Base-by-base conservation (phyloP, 2,113 vertebrate species). In the Neolamprologus brichardi region DNA sequence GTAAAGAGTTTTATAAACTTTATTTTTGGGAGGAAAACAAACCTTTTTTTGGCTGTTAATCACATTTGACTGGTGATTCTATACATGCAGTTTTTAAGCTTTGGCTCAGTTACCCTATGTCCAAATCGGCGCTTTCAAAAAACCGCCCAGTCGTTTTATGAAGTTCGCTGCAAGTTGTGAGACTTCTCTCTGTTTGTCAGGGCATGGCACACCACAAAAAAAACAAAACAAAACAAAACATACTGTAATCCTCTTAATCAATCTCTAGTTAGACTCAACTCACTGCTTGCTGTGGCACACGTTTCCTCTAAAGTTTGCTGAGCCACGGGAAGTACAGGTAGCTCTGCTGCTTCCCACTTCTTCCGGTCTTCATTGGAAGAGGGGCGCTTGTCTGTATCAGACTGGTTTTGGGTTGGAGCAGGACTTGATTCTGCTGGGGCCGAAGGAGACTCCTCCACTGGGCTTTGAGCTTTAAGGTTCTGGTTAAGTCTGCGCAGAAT, bases 401-500 rank as follows among this genome's bases (percentile, higher is more conserved):
- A 5, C 90, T 94, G 92, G 53, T 75, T 70, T 49, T 84, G 81
- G 58, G 90, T 90, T 80, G 87, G 28, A 12, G 70, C 7, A 84
- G 90, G 8, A 81, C 75, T 87, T 87, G 88, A 86, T 54, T 72
- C 90, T 90, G 88, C 56, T 37, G 86, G 44, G 8, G 58, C 49
- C 3, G 84, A 86, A 3, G 39, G 7, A 1, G n/a, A 13, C 72
- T 83, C 84, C 80, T 60, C 95, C 92, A 92, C 95, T 78, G 86
- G 60, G 39, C 72, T 96, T 88, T 97, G 97, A 84, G 95, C 91
- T 96, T 98, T 98, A 80, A 98, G 93, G 94, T 98, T 99, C 93
- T 99, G 95, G 94, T 99, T 99, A 46, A 99, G 95, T 89, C 98
- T 96, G 80, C 93, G 96, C 8, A 99, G 94, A 94, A 99, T 99